Percentiles rank a stretch among this genome's conserved stretches.
Conservation (phyloP, 92 coral and sea anemone species). For the Pocillopora grandis region DNA sequence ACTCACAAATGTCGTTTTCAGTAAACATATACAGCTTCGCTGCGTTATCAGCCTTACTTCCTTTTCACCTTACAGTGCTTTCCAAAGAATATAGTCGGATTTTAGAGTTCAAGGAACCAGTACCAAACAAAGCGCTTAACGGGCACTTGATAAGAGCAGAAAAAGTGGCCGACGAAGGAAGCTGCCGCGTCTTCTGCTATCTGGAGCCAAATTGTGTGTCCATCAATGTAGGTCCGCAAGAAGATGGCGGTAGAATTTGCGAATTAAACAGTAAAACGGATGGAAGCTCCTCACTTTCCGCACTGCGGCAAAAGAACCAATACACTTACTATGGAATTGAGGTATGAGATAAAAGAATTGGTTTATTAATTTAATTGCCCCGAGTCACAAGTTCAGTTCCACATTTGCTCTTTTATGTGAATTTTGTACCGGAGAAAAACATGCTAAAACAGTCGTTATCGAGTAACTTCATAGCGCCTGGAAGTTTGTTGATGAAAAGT, state of each 20-base stretch:
- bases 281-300: background rate
- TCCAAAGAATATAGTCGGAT: background rate
- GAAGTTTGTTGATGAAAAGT: no score
- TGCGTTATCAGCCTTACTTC: background rate
- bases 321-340: background rate
- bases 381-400: no score
- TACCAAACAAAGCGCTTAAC: background rate
- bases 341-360: no score
- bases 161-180: background rate
- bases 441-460: no score
- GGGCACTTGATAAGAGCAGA: background rate
- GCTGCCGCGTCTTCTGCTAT: background rate
- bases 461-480: no score
- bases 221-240: background rate
- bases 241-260: background rate
- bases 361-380: no score
- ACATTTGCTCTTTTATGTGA: background rate
- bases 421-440: no score
- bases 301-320: background rate
- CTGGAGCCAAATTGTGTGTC: background rate
- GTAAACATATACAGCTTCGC: background rate
- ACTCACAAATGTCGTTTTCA: no score
- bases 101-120: background rate
- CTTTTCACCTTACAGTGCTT: background rate
- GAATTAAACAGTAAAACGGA: background rate